Base-by-base conservation (phyloP, 2,888 invertebrate genomes). In the Vesta saturnalis region DNA sequence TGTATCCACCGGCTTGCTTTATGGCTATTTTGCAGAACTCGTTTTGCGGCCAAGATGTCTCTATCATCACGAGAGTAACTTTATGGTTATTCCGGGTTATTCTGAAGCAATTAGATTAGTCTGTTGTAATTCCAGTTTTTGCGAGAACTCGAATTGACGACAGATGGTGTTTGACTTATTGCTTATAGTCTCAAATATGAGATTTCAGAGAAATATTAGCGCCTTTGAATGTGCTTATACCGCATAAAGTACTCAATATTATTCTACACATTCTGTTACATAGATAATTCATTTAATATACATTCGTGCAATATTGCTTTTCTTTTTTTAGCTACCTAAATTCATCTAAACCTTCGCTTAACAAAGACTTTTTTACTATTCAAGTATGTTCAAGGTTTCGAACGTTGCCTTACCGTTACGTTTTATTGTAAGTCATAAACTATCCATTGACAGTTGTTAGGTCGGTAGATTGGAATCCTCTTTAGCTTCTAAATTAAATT, bases 41-140 rank as follows among this genome's bases (percentile, higher is more conserved):
- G 83, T 83, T 83, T 76, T 76, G 77, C 79, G 80, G 79, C 82
- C 83, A 83, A 83, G 83, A 84, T 83, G 84, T 83, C 84, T 84
- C 83, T 83, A 84, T 84, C 82, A 80, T 79, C 82, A 78, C 77
- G 80, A 79, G 81, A 80, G 81, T 80, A 77, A 79, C 82, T 83
- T 83, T 83, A 83, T 83, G 83, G 83, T 82, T 83, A 82, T 83
- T 82, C 79, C 80, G 77, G 83, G 83, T 82, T 83, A 82, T 83
- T 82, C 79, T 80, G 77, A 78, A 77, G 83, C 83, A 83, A 83
- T 83, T 83, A 83, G 82, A 83, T 83, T 82, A 81, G 81, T 80
- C 82, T 79, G 81, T 81, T 79, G 82, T 81, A 82, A 82, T 82
- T 82, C 82, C 79, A 79, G 81, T 82, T 82, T 82, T 82, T 82